A percentile compares a stretch with the other conserved stretches of the same genome.
Conservation (phyloP, 2,797 vertebrate species). For the Pempheris klunzingeri region DNA sequence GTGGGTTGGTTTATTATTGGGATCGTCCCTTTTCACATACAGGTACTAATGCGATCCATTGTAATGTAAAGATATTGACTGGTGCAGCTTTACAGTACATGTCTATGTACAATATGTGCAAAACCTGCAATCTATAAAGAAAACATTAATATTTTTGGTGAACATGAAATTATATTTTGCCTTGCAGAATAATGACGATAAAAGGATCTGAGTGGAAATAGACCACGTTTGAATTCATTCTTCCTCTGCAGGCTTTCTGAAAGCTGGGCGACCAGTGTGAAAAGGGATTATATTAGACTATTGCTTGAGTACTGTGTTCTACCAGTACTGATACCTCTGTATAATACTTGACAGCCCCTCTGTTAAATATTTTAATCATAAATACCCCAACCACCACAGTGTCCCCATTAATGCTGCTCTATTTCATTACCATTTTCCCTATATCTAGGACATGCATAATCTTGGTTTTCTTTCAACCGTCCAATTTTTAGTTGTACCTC, state of each 20-base stretch:
- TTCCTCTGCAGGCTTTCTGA: conserved; percentile 46
- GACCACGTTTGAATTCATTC: conserved; percentile 44
- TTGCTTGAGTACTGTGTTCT: conserved; percentile 57
- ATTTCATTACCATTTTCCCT: conserved; percentile 76
- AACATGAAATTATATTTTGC: conserved; percentile 25
- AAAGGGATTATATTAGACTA: conserved; percentile 66
- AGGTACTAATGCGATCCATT: background rate
- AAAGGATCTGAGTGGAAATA: conserved; percentile 56
- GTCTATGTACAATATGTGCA: background rate
- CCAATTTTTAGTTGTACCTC: conserved; percentile 70
- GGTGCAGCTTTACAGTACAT: conserved; percentile 12
- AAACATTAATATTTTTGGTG: conserved; percentile 1
- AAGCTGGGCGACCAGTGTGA: conserved; percentile 50
- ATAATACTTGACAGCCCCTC: conserved; percentile 57
- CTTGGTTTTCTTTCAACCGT: conserved; percentile 68
- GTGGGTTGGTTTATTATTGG: background rate
- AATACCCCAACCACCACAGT: conserved; percentile 63
- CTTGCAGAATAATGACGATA: conserved; percentile 46
- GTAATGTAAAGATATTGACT: conserved; percentile 9
- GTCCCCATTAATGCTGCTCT: conserved; percentile 63
- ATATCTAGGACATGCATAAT: conserved; percentile 81
- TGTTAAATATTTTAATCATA: conserved; percentile 74
- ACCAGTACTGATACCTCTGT: conserved; percentile 54
- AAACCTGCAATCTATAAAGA: conserved; percentile 14
- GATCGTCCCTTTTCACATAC: background rate